phyloP scores from a whole-genome alignment of 1,140 invertebrate species.

The Copidosoma floridanum region DNA sequence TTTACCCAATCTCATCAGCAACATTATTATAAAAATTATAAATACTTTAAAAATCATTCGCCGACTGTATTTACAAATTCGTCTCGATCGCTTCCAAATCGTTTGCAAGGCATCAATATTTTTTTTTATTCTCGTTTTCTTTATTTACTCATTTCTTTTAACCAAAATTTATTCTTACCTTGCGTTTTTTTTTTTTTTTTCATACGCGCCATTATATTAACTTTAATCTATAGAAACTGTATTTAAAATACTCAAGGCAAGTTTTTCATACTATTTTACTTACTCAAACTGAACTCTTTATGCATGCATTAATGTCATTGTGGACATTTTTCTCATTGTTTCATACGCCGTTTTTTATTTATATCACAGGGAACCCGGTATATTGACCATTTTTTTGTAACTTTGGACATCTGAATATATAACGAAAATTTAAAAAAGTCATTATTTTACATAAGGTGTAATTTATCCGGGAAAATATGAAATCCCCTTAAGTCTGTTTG shows the following conservation, averaged over 20 bases:
- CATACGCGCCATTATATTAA: conserved; percentile 19
- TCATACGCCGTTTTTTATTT: conserved; percentile 1
- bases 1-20: conserved; percentile 7
- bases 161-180: conserved; percentile 40
- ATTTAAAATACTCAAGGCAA: conserved; percentile 27
- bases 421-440: too few relatives aligned
- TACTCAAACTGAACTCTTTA: conserved; percentile 19
- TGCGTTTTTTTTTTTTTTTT: conserved; percentile 19
- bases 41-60: conserved; percentile 28
- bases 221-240: conserved; percentile 23
- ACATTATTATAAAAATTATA: conserved; percentile 11
- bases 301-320: neutral
- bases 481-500: conserved; percentile 8
- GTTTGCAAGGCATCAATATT: conserved; percentile 43
- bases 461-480: too few relatives aligned
- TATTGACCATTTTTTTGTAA: neutral
- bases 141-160: conserved; percentile 41
- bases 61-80: conserved; percentile 48
- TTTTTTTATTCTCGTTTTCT: too few relatives aligned
- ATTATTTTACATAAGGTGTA: too few relatives aligned
- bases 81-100: conserved; percentile 45
- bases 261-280: conserved; percentile 19
- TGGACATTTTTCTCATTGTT: neutral
- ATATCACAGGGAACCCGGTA: conserved; percentile 8
- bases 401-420: too few relatives aligned